Conservation (phyloP, 2,888 invertebrate species). For the Macrosoma leucophasiata region DNA sequence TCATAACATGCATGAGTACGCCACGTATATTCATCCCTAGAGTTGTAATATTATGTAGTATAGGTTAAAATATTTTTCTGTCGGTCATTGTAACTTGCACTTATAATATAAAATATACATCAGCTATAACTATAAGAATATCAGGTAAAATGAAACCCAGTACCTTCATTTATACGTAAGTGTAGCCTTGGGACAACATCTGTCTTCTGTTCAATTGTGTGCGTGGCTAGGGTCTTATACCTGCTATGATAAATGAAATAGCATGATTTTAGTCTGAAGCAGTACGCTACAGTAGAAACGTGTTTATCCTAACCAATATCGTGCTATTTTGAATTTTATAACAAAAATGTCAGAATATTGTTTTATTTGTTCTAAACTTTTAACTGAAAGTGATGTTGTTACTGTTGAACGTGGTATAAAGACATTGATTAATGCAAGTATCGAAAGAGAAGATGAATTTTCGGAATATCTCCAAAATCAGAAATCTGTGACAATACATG, state of each 20-base stretch:
- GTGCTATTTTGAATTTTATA: constrained; percentile 11
- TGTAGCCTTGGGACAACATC: too few relatives aligned
- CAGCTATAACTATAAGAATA: constrained; percentile 15
- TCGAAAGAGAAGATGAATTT: constrained; percentile 30
- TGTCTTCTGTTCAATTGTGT: constrained; percentile 25
- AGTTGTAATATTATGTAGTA: constrained; percentile 6
- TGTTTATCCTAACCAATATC: too few relatives aligned
- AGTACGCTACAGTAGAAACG: too few relatives aligned
- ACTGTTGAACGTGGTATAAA: constrained; percentile 30
- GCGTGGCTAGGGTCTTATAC: constrained; percentile 25
- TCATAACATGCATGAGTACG: too few relatives aligned
- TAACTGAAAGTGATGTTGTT: constrained; percentile 33
- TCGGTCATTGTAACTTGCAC: constrained; percentile 11
- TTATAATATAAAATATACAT: constrained; percentile 14
- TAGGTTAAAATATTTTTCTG: constrained; percentile 7
- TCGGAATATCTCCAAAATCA: constrained; percentile 26
- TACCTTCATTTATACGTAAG: too few relatives aligned
- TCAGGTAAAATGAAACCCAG: constrained; percentile 13
- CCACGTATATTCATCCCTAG: constrained; percentile 18
- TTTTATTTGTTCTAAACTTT: constrained; percentile 34
- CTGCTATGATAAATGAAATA: constrained; percentile 11
- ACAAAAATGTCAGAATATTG: constrained; percentile 20
- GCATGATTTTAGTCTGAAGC: too few relatives aligned
- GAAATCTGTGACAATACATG: constrained; percentile 31
- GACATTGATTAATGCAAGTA: constrained; percentile 29